These are phyloP conservation scores for Dioctria linearis DNA, from an alignment of 2,888 invertebrate species.

Conservation along the genomic window DNA sequence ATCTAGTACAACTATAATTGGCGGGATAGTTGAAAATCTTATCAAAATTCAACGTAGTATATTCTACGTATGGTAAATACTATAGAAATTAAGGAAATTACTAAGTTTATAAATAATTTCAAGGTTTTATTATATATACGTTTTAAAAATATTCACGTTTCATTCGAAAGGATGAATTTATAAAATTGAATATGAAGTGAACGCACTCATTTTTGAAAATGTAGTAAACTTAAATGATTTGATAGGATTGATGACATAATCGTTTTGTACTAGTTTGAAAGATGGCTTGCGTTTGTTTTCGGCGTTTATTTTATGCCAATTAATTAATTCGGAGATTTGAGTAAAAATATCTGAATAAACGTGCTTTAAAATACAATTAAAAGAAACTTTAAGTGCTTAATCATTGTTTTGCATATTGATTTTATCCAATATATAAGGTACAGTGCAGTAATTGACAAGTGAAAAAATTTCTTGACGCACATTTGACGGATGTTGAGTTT, in stretches of 20 bases:
- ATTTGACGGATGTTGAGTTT: slow-evolving; percentile 36
- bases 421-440: neutral
- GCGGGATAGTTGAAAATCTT: no score
- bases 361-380: neutral
- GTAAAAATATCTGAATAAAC: slow-evolving; percentile 1
- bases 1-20: no score
- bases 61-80: no score
- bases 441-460: slow-evolving; percentile 1
- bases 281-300: slow-evolving; percentile 62
- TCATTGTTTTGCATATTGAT: slow-evolving; percentile 8
- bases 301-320: slow-evolving; percentile 59
- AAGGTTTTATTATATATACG: neutral
- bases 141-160: neutral
- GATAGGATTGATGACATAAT: slow-evolving; percentile 28
- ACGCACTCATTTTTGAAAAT: slow-evolving; percentile 7
- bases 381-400: neutral
- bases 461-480: slow-evolving; percentile 35
- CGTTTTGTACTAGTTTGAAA: slow-evolving; percentile 61
- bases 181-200: neutral
- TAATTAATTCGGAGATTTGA: slow-evolving; percentile 20
- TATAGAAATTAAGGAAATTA: no score
- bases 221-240: slow-evolving; percentile 22
- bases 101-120: no score
- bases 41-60: no score
- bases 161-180: neutral